Conservation (phyloP, 53 echinoderm and acorn worm species). For the Astropecten irregularis region DNA sequence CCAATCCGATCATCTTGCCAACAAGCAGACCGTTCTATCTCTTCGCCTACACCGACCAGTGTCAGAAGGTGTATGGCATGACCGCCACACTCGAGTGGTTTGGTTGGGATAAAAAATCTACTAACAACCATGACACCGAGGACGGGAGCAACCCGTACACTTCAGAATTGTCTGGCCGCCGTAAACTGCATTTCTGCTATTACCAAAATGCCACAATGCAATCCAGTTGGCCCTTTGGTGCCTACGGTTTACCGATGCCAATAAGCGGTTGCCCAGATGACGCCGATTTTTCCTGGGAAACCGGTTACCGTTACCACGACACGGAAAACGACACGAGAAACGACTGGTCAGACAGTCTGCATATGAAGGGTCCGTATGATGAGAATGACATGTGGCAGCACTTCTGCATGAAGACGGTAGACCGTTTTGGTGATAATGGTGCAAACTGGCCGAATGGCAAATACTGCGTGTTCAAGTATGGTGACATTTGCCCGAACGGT, state of each 20-base stretch:
- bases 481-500: too few relatives aligned
- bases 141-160: slow-evolving; percentile 44
- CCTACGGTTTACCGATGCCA: slow-evolving; percentile 47
- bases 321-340: too few relatives aligned
- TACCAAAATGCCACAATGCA: too few relatives aligned
- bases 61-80: slow-evolving; percentile 78
- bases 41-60: slow-evolving; percentile 41
- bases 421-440: too few relatives aligned
- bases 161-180: not conserved
- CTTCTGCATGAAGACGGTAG: too few relatives aligned
- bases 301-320: too few relatives aligned
- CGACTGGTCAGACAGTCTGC: too few relatives aligned
- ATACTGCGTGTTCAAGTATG: too few relatives aligned
- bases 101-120: slow-evolving; percentile 61
- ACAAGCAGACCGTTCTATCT: slow-evolving; percentile 60
- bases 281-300: slow-evolving; percentile 29
- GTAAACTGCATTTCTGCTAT: slow-evolving; percentile 36
- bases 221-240: too few relatives aligned
- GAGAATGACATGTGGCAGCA: too few relatives aligned
- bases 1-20: slow-evolving; percentile 63
- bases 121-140: slow-evolving; percentile 1
- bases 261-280: slow-evolving; percentile 32
- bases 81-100: slow-evolving; percentile 49
- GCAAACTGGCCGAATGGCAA: too few relatives aligned
- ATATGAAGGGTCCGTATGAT: too few relatives aligned